A percentile compares a stretch with the other conserved stretches of the same genome.
Evolutionary conservation across 2,888 invertebrate genomes (phyloP).

Genomic region (Seira sanloemensis): DNA sequence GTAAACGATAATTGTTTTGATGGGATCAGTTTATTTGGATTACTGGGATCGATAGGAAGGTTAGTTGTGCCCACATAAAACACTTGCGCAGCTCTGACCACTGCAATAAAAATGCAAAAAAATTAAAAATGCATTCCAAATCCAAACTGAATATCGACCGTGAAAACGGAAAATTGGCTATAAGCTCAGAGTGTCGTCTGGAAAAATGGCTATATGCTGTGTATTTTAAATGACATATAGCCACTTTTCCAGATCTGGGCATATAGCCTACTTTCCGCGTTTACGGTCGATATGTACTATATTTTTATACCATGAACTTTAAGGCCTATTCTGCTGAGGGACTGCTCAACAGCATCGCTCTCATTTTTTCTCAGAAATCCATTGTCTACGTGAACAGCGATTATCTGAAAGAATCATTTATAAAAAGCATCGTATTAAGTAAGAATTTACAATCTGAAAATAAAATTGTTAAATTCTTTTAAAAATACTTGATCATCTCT

Average conservation of each 20-base stretch:
- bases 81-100: constrained; percentile 78
- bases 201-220: too few species aligned
- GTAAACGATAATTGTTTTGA: constrained; percentile 92
- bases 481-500: constrained; percentile 84
- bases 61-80: constrained; percentile 85
- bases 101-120: constrained; percentile 74
- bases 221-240: too few species aligned
- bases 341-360: constrained; percentile 90
- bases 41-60: constrained; percentile 80
- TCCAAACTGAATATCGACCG: too few species aligned
- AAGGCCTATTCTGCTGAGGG: constrained; percentile 88
- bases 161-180: too few species aligned
- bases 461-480: not conserved
- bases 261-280: too few species aligned
- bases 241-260: too few species aligned
- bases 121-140: not conserved
- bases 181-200: too few species aligned
- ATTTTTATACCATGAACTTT: constrained; percentile 81
- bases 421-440: not conserved
- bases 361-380: constrained; percentile 99
- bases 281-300: too few species aligned
- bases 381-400: constrained; percentile 98
- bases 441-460: not conserved
- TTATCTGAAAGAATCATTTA: constrained; percentile 79
- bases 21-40: constrained; percentile 79